Conservation (phyloP, 2,797 vertebrate species). For the Malurus leucopterus region DNA sequence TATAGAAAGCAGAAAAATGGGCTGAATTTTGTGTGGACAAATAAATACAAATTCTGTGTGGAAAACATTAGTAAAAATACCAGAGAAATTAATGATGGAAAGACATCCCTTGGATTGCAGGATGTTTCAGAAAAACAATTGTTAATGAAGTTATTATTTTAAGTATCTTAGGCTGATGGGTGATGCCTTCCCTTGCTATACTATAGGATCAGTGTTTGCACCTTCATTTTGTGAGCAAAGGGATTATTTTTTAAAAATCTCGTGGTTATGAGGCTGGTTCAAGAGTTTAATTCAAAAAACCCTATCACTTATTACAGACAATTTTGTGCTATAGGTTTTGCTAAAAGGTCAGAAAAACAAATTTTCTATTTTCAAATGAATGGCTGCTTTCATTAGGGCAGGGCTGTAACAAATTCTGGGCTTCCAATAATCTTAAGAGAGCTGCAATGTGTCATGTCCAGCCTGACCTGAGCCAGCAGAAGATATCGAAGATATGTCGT, state of each 20-base stretch:
- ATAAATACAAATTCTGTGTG: neutral
- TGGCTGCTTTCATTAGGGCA: neutral
- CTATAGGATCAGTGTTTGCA: neutral
- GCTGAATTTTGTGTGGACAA: neutral
- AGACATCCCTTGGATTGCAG: neutral
- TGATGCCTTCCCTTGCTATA: neutral
- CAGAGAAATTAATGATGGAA: neutral
- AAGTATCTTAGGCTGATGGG: neutral
- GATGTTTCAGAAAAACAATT: neutral
- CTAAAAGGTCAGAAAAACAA: neutral
- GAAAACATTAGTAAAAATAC: neutral
- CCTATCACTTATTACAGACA: neutral
- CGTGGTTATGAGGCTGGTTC: neutral
- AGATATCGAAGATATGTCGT: neutral
- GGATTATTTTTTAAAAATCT: neutral
- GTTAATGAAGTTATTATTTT: neutral
- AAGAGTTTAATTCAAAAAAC: neutral
- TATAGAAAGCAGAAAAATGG: neutral
- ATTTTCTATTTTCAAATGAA: neutral
- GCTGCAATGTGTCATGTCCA: neutral
- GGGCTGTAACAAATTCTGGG: neutral
- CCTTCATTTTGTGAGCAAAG: neutral
- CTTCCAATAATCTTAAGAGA: neutral
- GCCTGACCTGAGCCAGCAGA: neutral
- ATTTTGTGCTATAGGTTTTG: neutral